phyloP scores from a whole-genome alignment of 2,113 vertebrate genomes.

The Antechinus stuartii region DNA sequence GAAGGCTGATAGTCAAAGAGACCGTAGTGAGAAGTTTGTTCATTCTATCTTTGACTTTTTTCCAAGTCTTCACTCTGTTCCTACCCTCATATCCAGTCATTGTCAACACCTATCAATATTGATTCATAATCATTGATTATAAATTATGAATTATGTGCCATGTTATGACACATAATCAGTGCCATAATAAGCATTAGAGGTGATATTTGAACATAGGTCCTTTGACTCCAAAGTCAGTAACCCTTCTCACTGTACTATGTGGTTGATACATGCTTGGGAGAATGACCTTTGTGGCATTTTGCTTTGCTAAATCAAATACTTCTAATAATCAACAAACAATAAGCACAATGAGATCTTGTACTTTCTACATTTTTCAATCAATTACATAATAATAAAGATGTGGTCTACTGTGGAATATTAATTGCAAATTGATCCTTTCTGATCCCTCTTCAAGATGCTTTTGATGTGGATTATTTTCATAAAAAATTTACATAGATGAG shows the following conservation, averaged over 20 bases:
- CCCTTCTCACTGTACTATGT: background rate
- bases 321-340: background rate
- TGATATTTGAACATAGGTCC: too few species aligned
- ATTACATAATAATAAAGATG: background rate
- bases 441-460: background rate
- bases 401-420: background rate
- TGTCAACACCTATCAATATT: background rate
- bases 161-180: too few species aligned
- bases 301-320: background rate
- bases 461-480: background rate
- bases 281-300: background rate
- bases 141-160: too few species aligned
- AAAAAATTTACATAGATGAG: background rate
- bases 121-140: too few species aligned
- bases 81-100: background rate
- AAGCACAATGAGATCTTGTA: background rate
- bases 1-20: background rate
- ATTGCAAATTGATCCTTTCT: background rate
- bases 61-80: background rate
- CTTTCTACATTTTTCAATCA: background rate
- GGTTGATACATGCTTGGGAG: background rate
- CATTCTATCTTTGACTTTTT: background rate
- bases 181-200: too few species aligned
- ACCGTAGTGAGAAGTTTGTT: background rate
- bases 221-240: too few species aligned